Conservation (phyloP, 2,888 invertebrate species). For the Falcaria lacertinaria region DNA sequence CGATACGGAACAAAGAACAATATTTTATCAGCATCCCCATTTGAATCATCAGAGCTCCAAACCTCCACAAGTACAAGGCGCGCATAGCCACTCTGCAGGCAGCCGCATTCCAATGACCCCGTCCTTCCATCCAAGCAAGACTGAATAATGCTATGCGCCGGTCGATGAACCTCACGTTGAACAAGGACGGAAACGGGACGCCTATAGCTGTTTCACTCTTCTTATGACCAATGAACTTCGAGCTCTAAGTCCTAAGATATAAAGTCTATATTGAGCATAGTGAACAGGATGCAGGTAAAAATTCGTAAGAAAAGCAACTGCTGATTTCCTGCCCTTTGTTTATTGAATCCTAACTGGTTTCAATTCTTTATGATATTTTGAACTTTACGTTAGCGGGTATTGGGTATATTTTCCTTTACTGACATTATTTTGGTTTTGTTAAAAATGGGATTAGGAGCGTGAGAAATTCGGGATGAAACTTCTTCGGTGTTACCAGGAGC, state of each 20-base stretch:
- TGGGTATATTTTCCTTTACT: constrained; percentile 23
- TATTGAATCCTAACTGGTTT: constrained; percentile 27
- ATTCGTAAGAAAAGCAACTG: constrained; percentile 37
- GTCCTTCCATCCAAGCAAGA: constrained; percentile 35
- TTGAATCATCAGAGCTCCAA: constrained; percentile 44
- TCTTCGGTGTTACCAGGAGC: constrained; percentile 68
- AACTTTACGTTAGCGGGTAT: constrained; percentile 7
- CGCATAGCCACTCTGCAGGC: constrained; percentile 37
- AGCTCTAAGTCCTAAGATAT: constrained; percentile 3
- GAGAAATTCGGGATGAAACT: constrained; percentile 78
- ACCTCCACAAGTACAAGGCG: constrained; percentile 66
- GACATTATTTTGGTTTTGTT: constrained; percentile 45
- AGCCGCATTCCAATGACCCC: constrained; percentile 52
- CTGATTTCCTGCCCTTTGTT: constrained; percentile 38
- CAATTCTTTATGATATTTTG: constrained; percentile 13
- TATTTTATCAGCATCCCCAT: not conserved
- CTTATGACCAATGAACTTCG: constrained; percentile 6
- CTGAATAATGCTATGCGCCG: constrained; percentile 45
- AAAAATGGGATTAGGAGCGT: constrained; percentile 65
- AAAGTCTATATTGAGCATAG: constrained; percentile 16
- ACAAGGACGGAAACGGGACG: constrained; percentile 64
- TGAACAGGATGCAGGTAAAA: constrained; percentile 39
- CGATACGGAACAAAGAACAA: too few relatives aligned
- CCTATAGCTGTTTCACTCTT: constrained; percentile 33
- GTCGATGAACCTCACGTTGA: constrained; percentile 50